phyloP scores from a whole-genome alignment of 2,888 invertebrate species.

The Leucozona laternaria region DNA sequence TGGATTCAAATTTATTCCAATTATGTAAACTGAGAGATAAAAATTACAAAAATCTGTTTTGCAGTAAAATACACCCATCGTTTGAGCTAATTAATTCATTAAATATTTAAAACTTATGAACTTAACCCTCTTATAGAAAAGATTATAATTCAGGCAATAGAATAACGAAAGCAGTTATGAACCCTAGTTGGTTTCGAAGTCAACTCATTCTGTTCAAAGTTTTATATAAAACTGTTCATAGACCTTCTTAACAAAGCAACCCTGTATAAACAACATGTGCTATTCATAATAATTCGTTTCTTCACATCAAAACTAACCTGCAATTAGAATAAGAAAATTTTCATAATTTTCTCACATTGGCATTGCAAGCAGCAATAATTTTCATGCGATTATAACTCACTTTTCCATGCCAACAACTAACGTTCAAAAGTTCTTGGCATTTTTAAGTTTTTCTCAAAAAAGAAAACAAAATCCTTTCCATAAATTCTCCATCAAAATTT shows the following conservation, averaged over 20 bases:
- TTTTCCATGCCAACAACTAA: neutral
- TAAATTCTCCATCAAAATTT: constrained; percentile 24
- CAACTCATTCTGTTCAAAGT: no score
- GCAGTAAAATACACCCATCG: no score
- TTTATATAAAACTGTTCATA: no score
- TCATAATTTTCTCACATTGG: neutral
- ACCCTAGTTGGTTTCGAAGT: neutral
- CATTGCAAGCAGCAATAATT: constrained; percentile 7
- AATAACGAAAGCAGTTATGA: neutral
- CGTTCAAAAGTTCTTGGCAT: constrained; percentile 1
- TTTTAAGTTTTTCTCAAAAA: neutral
- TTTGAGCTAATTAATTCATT: no score
- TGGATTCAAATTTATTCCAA: no score
- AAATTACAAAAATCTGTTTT: no score
- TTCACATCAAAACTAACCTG: neutral
- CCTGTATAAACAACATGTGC: neutral
- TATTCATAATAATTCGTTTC: neutral
- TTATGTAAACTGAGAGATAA: no score
- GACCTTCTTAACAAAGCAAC: neutral
- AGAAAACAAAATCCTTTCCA: constrained; percentile 17
- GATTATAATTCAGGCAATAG: no score
- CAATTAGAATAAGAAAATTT: neutral
- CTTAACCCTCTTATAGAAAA: no score
- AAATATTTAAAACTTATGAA: no score
- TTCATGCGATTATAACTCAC: neutral